phyloP scores from a whole-genome alignment of 2,888 invertebrate species.

The Keiferia lycopersicella region DNA sequence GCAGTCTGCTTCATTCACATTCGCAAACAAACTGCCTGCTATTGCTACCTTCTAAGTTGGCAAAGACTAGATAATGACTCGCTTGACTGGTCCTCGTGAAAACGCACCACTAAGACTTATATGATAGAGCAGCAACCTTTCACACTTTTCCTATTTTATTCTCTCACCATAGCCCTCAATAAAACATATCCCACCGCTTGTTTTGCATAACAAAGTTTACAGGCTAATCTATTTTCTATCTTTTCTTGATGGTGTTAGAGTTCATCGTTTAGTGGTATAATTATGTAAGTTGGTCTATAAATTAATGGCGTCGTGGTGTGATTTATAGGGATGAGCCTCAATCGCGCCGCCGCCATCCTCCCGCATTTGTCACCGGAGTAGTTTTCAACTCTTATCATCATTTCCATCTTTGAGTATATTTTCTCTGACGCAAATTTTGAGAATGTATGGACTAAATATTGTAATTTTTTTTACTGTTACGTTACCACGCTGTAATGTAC shows the following conservation, averaged over 20 bases:
- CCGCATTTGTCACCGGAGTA: conserved; percentile 16
- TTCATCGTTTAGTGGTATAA: conserved; percentile 27
- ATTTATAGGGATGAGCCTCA: conserved; percentile 63
- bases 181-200: conserved; percentile 44
- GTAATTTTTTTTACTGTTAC: conserved; percentile 20
- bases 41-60: neutral
- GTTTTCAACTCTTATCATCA: conserved; percentile 5
- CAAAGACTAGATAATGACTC: neutral
- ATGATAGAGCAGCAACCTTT: conserved; percentile 46
- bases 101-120: neutral
- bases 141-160: conserved; percentile 65
- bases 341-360: conserved; percentile 51
- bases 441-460: conserved; percentile 20
- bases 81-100: conserved; percentile 1
- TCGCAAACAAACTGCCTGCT: too few relatives aligned
- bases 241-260: conserved; percentile 36
- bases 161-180: conserved; percentile 56
- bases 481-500: conserved; percentile 38
- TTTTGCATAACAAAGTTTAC: conserved; percentile 25
- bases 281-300: conserved; percentile 46
- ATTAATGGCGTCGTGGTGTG: conserved; percentile 59
- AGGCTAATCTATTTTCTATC: conserved; percentile 36
- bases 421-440: conserved; percentile 13
- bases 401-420: conserved; percentile 12
- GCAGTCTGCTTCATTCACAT: neutral